A percentile compares a stretch with the other conserved stretches of the same genome.
These are phyloP conservation scores for Gerris lacustris DNA, from an alignment of 2,888 invertebrate genomes.

Conservation along the genomic window DNA sequence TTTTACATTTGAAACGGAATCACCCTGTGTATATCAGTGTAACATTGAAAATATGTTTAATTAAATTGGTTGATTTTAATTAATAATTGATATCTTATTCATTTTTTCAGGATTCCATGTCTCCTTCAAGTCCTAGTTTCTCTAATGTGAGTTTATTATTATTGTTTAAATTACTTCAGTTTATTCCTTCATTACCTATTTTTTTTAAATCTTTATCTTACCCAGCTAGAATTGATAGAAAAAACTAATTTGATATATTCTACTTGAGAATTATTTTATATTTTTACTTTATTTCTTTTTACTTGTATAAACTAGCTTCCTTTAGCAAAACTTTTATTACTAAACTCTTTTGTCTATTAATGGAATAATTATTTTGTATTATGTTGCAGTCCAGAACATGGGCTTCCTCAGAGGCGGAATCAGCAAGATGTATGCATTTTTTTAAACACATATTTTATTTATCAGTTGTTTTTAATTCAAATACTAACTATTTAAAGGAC, in stretches of 20 bases:
- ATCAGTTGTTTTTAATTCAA: no score
- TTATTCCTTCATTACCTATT: no score
- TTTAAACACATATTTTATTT: neutral
- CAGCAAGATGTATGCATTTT: neutral
- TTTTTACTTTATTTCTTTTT: neutral
- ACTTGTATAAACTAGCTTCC: neutral
- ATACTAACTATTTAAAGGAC: no score
- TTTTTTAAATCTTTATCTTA: no score
- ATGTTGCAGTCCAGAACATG: neutral
- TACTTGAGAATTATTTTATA: no score
- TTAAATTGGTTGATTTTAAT: neutral
- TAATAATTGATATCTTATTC: neutral
- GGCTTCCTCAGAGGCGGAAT: neutral
- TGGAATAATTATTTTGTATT: constrained; percentile 14
- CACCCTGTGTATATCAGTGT: no score
- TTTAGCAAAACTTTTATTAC: no score
- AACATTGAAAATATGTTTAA: no score
- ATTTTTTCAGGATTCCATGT: constrained; percentile 36
- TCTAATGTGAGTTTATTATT: constrained; percentile 22
- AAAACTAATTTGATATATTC: no score
- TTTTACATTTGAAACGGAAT: no score
- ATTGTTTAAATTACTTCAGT: neutral
- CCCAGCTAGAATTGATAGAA: no score
- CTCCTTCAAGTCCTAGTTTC: constrained; percentile 50
- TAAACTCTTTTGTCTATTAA: neutral